Evolutionary conservation across 2,113 vertebrate species (phyloP), one percentile per base, ranked within the genome.

Genomic region (Cacatua alba): DNA sequence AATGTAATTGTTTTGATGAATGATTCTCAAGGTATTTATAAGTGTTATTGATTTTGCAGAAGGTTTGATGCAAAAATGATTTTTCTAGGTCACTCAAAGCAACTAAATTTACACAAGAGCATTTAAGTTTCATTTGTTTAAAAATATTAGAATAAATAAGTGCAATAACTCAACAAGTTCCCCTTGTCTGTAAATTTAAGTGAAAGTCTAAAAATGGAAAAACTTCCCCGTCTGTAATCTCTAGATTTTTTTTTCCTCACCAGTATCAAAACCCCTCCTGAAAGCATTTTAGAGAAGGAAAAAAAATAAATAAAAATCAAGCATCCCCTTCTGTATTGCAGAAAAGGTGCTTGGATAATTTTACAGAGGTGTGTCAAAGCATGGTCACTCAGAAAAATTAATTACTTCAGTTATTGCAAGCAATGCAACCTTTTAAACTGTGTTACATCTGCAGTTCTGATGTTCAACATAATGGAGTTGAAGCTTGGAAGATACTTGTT

Each of bases 31-130:
- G 41, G n/a, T 84, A 85, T 60, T 37, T 55, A 86, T 90, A 91
- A 63, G 76, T 72, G 41, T 91, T 97, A 97, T 82, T 97, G 96
- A 98, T 96, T 96, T 96, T 96, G 23, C 41, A 86, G 82, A 86
- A 97, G 18, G 7, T 64, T 7, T 82, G 86, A 74, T 88, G 43
- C 57, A 94, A 87, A 94, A 91, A 90, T 41, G 57, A 52, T 82
- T 96, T 94, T 96, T 95, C 88, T 95, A 52, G 37, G 23, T 95
- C 44, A 94, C 41, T 48, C 4, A 92, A 82, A 77, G 46, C 35
- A 80, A 74, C 48, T 83, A 60, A 94, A 93, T 91, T 97, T 96
- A 94, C 28, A 87, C 24, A 92, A 94, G n/a, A 94, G 62, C 3
- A 65, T 31, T 88, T 86, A 79, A 44, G 8, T 86, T 68, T 88